Percentiles rank a stretch among this genome's conserved stretches.
Conservation (phyloP, 64 coral and sea anemone species). For the Platygyra sinensis region DNA sequence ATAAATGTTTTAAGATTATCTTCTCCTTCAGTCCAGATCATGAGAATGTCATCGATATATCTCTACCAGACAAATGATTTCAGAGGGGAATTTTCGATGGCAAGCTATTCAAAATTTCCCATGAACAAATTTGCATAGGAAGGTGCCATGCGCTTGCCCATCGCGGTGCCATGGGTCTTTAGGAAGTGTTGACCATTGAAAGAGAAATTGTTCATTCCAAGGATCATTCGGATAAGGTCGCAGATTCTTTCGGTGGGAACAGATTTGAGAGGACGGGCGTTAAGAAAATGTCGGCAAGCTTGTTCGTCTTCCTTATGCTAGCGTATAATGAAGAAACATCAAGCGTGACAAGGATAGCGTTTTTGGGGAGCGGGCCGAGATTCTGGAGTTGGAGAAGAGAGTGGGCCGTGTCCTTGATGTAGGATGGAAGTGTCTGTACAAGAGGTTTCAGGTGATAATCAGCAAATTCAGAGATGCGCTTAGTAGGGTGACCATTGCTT, state of each 20-base stretch:
- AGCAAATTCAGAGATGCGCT: slow-evolving; percentile 10
- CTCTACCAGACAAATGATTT: too few relatives aligned
- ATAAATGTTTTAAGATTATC: too few relatives aligned
- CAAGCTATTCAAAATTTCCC: neutral
- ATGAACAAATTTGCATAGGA: neutral
- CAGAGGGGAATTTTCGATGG: neutral
- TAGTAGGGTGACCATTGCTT: neutral
- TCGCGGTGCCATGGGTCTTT: neutral
- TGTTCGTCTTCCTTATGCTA: neutral
- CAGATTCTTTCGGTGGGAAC: too few relatives aligned
- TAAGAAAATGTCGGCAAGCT: too few relatives aligned
- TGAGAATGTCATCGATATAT: too few relatives aligned
- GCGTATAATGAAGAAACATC: slow-evolving; percentile 2
- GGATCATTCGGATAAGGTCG: neutral
- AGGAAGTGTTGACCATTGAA: neutral
- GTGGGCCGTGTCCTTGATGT: slow-evolving; percentile 34
- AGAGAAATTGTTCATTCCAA: neutral
- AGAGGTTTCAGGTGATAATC: slow-evolving; percentile 11
- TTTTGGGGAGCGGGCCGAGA: neutral
- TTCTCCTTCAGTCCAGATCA: too few relatives aligned
- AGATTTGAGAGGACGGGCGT: too few relatives aligned
- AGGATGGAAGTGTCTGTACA: neutral
- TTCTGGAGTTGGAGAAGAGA: neutral
- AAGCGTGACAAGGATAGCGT: neutral
- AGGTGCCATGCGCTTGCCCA: neutral